Evolutionary conservation across 2,797 vertebrate genomes (phyloP).

Genomic region (Sebastes alutus): DNA sequence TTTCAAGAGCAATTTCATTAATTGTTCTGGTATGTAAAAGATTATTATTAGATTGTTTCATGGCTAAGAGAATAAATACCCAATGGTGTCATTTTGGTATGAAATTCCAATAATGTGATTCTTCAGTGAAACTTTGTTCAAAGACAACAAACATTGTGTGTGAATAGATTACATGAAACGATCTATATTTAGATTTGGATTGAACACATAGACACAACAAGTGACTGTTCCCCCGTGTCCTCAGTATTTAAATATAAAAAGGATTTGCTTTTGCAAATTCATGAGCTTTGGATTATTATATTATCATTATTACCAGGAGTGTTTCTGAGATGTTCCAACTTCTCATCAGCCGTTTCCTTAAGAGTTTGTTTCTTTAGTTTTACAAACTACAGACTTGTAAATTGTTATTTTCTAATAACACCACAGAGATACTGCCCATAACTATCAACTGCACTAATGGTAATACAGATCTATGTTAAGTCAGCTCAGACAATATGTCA

Average conservation of each 20-base stretch:
- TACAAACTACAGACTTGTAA: neutral
- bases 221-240: neutral
- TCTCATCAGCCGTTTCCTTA: neutral
- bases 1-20: neutral
- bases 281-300: neutral
- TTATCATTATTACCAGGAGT: neutral
- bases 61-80: neutral
- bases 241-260: constrained; percentile 10
- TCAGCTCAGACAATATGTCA: neutral
- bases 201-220: constrained; percentile 12
- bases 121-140: neutral
- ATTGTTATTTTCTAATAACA: neutral
- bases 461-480: neutral
- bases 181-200: constrained; percentile 39
- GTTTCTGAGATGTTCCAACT: neutral
- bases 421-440: neutral
- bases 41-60: neutral
- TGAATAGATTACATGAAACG: constrained; percentile 15
- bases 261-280: constrained; percentile 13
- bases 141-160: constrained; percentile 5
- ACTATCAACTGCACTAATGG: neutral
- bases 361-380: neutral
- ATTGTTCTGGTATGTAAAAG: neutral
- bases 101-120: neutral
- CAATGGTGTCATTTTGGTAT: neutral